phyloP scores from a whole-genome alignment of 2,113 vertebrate genomes.

The Empidonax traillii region DNA sequence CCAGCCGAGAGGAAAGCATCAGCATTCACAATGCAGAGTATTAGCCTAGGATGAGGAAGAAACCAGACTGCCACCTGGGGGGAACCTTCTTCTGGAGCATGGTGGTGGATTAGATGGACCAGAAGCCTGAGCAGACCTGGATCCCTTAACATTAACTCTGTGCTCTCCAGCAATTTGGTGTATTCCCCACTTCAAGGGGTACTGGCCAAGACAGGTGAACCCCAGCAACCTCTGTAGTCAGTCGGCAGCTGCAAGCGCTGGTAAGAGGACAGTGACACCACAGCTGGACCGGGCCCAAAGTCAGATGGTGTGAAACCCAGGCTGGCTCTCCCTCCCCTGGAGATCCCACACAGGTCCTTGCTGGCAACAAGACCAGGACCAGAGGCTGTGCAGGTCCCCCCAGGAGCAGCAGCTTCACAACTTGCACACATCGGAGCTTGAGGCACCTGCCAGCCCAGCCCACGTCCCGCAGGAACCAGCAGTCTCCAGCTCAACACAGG shows the following conservation, averaged over 20 bases:
- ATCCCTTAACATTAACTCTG: neutral
- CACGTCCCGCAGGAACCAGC: rapidly evolving
- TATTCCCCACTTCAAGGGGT: neutral
- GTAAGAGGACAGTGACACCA: rapidly evolving
- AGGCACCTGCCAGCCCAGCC: neutral
- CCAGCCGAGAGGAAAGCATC: neutral
- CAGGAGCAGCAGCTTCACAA: neutral
- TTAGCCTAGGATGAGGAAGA: neutral
- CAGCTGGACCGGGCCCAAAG: neutral
- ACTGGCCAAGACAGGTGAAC: neutral
- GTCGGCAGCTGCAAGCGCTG: neutral
- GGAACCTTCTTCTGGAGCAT: neutral
- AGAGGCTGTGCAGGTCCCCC: neutral
- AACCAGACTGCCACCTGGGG: neutral
- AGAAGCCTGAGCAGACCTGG: neutral
- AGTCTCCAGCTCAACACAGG: rapidly evolving
- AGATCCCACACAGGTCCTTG: neutral
- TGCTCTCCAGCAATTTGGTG: neutral
- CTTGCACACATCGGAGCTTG: rapidly evolving
- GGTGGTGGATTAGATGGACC: neutral
- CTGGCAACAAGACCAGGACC: neutral
- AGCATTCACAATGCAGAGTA: neutral
- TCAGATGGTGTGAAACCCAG: neutral
- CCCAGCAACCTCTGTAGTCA: neutral
- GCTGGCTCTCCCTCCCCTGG: neutral